These are phyloP conservation scores for Leptothorax acervorum DNA, from an alignment of 2,888 invertebrate genomes.

Conservation along the genomic window DNA sequence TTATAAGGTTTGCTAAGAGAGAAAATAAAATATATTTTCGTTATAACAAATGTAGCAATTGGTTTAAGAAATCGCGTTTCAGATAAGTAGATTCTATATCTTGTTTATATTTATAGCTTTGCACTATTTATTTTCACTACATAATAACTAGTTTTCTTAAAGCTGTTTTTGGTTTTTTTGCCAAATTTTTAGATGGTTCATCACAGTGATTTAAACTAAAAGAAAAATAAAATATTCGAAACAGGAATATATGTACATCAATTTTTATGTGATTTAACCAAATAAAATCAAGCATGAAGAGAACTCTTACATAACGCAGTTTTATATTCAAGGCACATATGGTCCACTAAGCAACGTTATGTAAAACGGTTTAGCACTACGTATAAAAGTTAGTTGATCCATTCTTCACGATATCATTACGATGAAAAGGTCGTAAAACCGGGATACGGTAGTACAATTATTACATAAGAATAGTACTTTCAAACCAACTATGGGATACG, in stretches of 20 bases:
- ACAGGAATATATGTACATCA: conserved; percentile 34
- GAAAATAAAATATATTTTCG: conserved; percentile 40
- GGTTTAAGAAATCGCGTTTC: neutral
- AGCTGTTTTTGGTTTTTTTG: conserved; percentile 3
- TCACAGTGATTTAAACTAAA: neutral
- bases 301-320: conserved; percentile 61
- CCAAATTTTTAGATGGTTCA: conserved; percentile 7
- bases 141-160: neutral
- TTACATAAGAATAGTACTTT: conserved; percentile 40
- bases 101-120: conserved; percentile 43
- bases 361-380: conserved; percentile 62
- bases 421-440: conserved; percentile 42
- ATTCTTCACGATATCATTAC: conserved; percentile 49
- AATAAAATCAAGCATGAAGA: conserved; percentile 44
- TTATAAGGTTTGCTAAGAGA: conserved; percentile 6
- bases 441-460: conserved; percentile 37
- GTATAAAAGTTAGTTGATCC: conserved; percentile 67
- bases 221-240: neutral
- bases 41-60: conserved; percentile 29
- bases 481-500: neutral
- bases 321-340: conserved; percentile 72
- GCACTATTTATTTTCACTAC: conserved; percentile 24
- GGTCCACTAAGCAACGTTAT: conserved; percentile 68
- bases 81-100: conserved; percentile 35
- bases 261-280: neutral